Evolutionary conservation across 2,797 vertebrate genomes (phyloP), one percentile per base, ranked within the genome.

Genomic region (Xerus rutilus): DNA sequence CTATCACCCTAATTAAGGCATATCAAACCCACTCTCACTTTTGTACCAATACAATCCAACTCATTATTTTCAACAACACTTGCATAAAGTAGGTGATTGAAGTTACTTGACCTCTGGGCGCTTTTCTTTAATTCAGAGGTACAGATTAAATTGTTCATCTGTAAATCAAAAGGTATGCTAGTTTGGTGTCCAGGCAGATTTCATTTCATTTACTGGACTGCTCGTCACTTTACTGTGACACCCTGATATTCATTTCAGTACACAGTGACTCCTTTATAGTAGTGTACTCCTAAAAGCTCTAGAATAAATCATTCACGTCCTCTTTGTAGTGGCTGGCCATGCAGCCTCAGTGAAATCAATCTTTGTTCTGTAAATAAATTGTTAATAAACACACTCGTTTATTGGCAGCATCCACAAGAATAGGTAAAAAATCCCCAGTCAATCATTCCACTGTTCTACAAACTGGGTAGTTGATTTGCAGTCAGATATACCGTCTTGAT

Each of bases 351-450:
- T 92, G 94, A 98, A 98, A 98, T 98, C 97, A 97, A 97, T 97
- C 95, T 98, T 83, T 96, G 93, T 98, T 98, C 93, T 97, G 92
- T 98, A 98, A 99, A 98, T 98, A 98, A 98, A 98, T 98, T 98
- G 97, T 98, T 98, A 97, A 98, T 98, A 98, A 98, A 97, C 81
- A 98, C 0, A 2, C 72, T 93, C 90, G 78, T 62, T 98, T 96
- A 97, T 95, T 98, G 98, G 59, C 91, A 98, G 96, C 89, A 97
- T 57, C 52, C 90, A 95, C 85, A 97, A 96, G 77, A 98, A 95
- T 65, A 95, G 97, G 98, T 97, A 97, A 98, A 98, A 98, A 97
- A 98, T 98, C 97, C 97, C 97, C 89, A 57, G 97, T 32, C 98
- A 98, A 97, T 98, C 97, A 98, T 87, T 91, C 32, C 1, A 1